phyloP scores from a whole-genome alignment of 2,888 invertebrate genomes.

The Philonicus albiceps region DNA sequence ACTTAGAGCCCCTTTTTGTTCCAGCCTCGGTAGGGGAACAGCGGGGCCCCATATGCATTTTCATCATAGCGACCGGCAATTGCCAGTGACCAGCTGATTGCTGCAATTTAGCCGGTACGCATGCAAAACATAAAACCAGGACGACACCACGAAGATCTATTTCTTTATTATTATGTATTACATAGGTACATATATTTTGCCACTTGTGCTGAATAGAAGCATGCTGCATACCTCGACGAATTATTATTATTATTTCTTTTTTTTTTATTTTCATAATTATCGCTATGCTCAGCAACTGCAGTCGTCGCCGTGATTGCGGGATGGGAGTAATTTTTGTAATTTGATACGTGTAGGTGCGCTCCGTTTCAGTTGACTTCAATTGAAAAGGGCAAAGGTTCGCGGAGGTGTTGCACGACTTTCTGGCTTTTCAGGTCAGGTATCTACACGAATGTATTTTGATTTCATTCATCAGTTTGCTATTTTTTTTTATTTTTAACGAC shows the following conservation, averaged over 20 bases:
- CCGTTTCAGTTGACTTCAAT: not conserved
- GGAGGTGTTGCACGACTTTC: not conserved
- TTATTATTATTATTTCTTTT: not conserved
- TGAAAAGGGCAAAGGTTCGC: not conserved
- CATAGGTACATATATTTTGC: not conserved
- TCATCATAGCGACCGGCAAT: not conserved
- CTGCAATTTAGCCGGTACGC: not conserved
- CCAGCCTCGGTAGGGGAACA: too few species aligned
- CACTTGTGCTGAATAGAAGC: not conserved
- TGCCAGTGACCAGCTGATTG: conserved; percentile 9
- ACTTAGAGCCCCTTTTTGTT: too few species aligned
- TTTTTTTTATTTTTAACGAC: not conserved
- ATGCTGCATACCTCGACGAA: not conserved
- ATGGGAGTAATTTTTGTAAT: not conserved
- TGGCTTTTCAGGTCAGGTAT: not conserved
- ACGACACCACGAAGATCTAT: not conserved
- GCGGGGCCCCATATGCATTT: not conserved
- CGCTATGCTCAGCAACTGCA: not conserved
- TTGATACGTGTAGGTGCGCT: not conserved
- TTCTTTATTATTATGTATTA: not conserved
- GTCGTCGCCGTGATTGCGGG: not conserved
- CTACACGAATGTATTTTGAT: not conserved
- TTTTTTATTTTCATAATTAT: not conserved
- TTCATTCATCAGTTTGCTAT: not conserved
- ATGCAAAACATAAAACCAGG: not conserved